Evolutionary conservation across 1,140 invertebrate species (phyloP), one percentile per base, ranked within the genome.

Genomic region (Bombus breviceps): DNA sequence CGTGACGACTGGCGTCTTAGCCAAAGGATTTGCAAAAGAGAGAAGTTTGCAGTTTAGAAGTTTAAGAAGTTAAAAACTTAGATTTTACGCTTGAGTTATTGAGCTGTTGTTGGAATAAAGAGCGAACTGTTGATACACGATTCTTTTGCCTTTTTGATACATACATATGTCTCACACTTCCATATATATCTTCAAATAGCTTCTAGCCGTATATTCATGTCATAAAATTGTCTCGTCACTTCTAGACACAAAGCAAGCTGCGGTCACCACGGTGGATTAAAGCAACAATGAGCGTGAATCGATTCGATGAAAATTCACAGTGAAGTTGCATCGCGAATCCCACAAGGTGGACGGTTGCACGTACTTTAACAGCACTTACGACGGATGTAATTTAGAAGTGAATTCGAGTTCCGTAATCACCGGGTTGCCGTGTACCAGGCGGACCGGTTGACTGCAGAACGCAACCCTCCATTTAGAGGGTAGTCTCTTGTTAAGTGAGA

Each of bases 401-500:
- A 90, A 90, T 86, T 76, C 81, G 81, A 91, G 90, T 91, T 88
- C 86, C 89, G 89, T 90, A 91, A 91, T 91, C 89, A 86, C 83
- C 76, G 71, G 83, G 83, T 86, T 90, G 88, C 86, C 78, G 83
- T 86, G 88, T 77, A 79, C 47, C 86, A 74, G 15, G 59, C 86
- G 86, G 83, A 81, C 82, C 76, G 77, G 81, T 88, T 86, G 81
- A 62, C 78, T 84, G 37, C 77, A 86, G 88, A 87, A 85, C 84
- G 81, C 86, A 91, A 88, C 87, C 90, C 87, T 74, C 82, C 88
- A 90, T 92, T 93, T 92, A 91, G 90, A 92, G 91, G 88, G 89
- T 91, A 92, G 91, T 92, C 92, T 90, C 90, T 92, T 93, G 92
- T 92, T 93, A 93, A 93, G 90, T 89, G 90, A 89, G 90, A 92